A percentile compares a stretch with the other conserved stretches of the same genome.
Conservation (phyloP, 1,140 invertebrate genomes). For the Zeugodacus cucurbitae region DNA sequence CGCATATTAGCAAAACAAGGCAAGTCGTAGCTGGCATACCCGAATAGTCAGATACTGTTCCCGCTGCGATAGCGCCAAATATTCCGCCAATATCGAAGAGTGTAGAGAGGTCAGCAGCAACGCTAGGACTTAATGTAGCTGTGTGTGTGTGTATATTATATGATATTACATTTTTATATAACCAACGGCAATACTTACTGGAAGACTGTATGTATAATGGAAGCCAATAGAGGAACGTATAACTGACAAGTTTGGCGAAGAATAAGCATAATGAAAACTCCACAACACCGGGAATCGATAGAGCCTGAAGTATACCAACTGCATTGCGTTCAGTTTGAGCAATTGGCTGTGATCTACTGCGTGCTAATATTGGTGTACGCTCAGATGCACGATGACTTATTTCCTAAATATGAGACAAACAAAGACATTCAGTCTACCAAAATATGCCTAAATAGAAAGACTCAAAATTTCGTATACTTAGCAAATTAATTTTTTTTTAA, state of each 20-base stretch:
- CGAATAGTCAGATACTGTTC: conserved; percentile 83
- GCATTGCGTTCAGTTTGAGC: conserved; percentile 66
- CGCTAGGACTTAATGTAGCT: conserved; percentile 77
- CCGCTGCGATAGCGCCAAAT: conserved; percentile 88
- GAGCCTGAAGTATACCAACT: conserved; percentile 81
- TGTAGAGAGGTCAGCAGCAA: conserved; percentile 87
- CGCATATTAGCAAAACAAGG: conserved; percentile 80
- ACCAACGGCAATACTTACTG: conserved; percentile 72
- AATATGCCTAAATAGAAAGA: too few relatives aligned
- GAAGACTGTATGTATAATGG: conserved; percentile 88
- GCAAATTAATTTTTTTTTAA: too few relatives aligned
- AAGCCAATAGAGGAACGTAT: conserved; percentile 97
- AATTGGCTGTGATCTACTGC: conserved; percentile 26
- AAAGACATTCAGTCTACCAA: too few relatives aligned
- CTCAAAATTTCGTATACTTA: too few relatives aligned
- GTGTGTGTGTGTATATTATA: background rate
- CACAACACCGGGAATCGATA: conserved; percentile 90
- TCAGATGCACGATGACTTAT: conserved; percentile 67
- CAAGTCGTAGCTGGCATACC: conserved; percentile 89
- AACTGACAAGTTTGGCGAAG: conserved; percentile 97
- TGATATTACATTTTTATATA: background rate
- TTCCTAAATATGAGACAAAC: conserved; percentile 60
- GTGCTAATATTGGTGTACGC: conserved; percentile 64
- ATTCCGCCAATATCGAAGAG: conserved; percentile 94
- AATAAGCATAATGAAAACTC: conserved; percentile 95